phyloP scores from a whole-genome alignment of 1,140 invertebrate species.

The Drosophila ogumai region DNA sequence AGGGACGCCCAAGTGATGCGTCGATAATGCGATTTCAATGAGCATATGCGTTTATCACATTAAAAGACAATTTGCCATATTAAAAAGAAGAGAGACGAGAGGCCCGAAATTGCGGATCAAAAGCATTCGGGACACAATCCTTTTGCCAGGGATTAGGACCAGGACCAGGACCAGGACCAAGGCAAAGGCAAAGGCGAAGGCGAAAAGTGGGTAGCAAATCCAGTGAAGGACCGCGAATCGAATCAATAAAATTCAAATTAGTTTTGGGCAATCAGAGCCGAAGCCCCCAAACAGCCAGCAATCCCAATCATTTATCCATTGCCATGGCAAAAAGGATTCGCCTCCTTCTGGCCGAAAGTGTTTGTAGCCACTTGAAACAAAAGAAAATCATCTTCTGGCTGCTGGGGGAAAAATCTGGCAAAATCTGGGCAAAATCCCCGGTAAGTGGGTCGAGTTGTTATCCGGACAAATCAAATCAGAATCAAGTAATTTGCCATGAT shows the following conservation, averaged over 20 bases:
- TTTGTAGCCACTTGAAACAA: conserved; percentile 75
- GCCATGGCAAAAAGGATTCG: conserved; percentile 66
- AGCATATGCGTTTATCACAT: conserved; percentile 76
- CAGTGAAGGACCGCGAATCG: conserved; percentile 57
- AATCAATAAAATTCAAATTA: conserved; percentile 84
- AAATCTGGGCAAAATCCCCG: neutral
- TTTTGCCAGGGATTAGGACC: conserved; percentile 35
- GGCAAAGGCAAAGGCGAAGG: neutral
- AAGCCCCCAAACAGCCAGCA: neutral
- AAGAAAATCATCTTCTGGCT: conserved; percentile 32
- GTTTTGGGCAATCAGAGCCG: conserved; percentile 75
- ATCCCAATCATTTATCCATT: conserved; percentile 76
- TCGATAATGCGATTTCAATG: conserved; percentile 72
- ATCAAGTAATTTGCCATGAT: conserved; percentile 81
- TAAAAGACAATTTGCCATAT: conserved; percentile 76
- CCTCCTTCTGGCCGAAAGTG: conserved; percentile 47
- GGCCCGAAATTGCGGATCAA: conserved; percentile 24
- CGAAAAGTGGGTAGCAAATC: conserved; percentile 40
- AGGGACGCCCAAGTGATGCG: conserved; percentile 31
- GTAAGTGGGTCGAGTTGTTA: conserved; percentile 50
- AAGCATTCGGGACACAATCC: conserved; percentile 63
- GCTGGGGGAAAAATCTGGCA: neutral
- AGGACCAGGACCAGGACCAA: too few species aligned
- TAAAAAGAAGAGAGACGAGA: conserved; percentile 18
- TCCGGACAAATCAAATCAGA: conserved; percentile 81